Evolutionary conservation across 2,888 invertebrate genomes (phyloP).

Genomic region (Dryomyza anilis): DNA sequence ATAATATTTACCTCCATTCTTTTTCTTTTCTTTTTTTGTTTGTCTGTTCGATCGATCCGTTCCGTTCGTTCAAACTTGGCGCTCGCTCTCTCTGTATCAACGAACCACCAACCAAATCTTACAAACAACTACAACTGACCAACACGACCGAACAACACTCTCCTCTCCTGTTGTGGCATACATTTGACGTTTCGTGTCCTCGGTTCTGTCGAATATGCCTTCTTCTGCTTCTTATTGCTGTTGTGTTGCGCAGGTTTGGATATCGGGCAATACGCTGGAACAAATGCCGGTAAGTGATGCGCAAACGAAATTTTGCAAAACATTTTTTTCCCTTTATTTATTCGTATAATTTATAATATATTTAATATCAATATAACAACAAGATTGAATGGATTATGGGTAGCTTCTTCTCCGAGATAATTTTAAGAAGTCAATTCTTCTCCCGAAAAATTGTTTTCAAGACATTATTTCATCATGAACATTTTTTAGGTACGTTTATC

Average conservation of each 20-base stretch:
- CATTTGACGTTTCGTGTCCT: background rate
- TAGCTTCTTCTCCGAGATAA: too few species aligned
- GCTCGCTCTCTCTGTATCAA: too few species aligned
- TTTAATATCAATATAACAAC: too few species aligned
- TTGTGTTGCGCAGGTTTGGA: conserved; percentile 71
- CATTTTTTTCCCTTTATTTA: background rate
- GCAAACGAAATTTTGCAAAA: background rate
- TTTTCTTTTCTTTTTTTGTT: conserved; percentile 47
- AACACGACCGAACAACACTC: background rate
- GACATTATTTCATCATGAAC: too few species aligned
- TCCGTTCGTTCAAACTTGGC: too few species aligned
- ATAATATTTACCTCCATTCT: conserved; percentile 53
- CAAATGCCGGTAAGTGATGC: conserved; percentile 77
- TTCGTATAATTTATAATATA: background rate
- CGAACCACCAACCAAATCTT: too few species aligned
- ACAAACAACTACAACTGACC: too few species aligned
- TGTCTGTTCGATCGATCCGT: background rate
- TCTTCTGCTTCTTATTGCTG: too few species aligned
- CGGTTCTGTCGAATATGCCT: background rate
- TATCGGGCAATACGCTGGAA: conserved; percentile 72
- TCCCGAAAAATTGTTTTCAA: too few species aligned
- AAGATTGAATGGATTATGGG: too few species aligned
- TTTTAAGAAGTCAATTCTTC: too few species aligned
- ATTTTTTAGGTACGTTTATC: too few species aligned
- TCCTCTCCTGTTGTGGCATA: conserved; percentile 17